Base-by-base conservation (phyloP, 2,888 invertebrate species). In the Rhamphomyia laevipes region DNA sequence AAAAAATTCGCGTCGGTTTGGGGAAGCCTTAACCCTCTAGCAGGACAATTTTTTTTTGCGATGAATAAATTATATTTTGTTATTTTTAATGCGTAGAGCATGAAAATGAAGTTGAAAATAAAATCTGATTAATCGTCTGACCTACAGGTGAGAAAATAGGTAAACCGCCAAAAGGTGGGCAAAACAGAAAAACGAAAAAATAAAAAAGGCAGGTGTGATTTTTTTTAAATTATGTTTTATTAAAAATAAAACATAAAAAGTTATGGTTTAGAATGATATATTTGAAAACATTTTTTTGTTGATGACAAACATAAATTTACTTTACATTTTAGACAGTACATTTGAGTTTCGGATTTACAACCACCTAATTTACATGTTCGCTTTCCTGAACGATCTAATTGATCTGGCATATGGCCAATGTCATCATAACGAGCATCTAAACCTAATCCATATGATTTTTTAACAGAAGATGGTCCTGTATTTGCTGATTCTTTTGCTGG, bases 291-390 rank as follows among this genome's bases (percentile, higher is more conserved):
- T 49, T 49, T 49, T 38, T 41, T 45, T 49, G 45, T 45, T 30
- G 49, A 38, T 40, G 45, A 49, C 27, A 49, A 40, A 38, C 48
- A 48, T 43, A 48, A 43, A 46, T 49, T 46, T 27, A 49, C 18
- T 10, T 49, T 45, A 33, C 45, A 49, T 40, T 45, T 49, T 23
- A 41, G 21, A 30, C 46, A 43, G n/a, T n/a, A 37, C 42, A 46
- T 46, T 46, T 43, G 43, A 6, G 46, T 47, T 46, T 50, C 50
- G n/a, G 46, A 50, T 40, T 46, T 50, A 30, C 46, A 47, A 43
- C 43, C 50, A 11, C 11, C 21, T 37, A 46, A 38, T 43, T 50
- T 49, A 27, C 48, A 44, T 15, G 44, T 43, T 16, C 44, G 38
- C 37, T 48, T 48, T n/a, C 27, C 45, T 40, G 31, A 45, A 17